Conservation (phyloP, 2,797 vertebrate species). For the Macropus fuliginosus region DNA sequence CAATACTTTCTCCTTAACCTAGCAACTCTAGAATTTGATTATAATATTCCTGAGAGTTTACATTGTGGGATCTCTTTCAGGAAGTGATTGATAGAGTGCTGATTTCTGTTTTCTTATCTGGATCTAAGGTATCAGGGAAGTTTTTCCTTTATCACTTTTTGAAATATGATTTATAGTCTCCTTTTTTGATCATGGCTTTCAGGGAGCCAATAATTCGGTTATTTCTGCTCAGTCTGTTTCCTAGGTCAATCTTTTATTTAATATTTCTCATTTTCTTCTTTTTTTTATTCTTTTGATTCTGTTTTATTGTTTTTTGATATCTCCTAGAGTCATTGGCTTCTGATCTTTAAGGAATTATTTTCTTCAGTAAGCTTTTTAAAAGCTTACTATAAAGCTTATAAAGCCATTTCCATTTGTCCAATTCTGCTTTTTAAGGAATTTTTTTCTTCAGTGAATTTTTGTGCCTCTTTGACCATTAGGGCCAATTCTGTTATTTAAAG, state of each 20-base stretch:
- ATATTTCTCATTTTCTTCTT: background rate
- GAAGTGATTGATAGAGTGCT: background rate
- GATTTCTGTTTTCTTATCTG: background rate
- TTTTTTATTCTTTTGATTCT: background rate
- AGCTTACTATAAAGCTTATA: too few species aligned
- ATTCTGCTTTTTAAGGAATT: background rate
- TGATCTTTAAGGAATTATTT: background rate
- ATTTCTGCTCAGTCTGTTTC: background rate
- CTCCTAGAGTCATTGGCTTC: background rate
- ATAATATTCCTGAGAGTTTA: background rate
- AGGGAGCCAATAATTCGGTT: background rate
- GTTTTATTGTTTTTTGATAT: background rate
- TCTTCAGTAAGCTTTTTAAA: background rate
- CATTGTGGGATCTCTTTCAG: background rate
- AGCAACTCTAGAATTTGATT: background rate
- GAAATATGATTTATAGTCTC: too few species aligned
- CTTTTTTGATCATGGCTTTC: too few species aligned
- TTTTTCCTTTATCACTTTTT: background rate
- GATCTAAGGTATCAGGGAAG: background rate
- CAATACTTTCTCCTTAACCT: background rate
- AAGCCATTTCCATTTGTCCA: background rate
- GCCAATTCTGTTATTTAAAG: background rate
- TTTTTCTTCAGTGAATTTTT: background rate
- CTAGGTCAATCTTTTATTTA: background rate
- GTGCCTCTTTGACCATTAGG: background rate